phyloP scores from a whole-genome alignment of 1,140 invertebrate genomes.

The Temnothorax nylanderi region DNA sequence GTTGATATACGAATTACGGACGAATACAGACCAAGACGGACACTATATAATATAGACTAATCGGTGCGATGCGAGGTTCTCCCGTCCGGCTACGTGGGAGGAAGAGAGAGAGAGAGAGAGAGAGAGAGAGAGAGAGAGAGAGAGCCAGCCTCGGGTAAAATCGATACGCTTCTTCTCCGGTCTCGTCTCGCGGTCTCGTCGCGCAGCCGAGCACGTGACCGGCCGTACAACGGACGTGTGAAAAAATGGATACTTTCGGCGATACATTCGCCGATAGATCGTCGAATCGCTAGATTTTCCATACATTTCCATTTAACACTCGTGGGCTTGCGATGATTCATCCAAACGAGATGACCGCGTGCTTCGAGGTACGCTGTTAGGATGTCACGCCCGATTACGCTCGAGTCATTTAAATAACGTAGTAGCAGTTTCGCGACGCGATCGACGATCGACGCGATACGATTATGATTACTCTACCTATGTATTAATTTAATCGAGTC shows the following conservation, averaged over 20 bases:
- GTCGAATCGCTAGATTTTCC: neutral
- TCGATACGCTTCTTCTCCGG: conserved; percentile 64
- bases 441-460: neutral
- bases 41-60: neutral
- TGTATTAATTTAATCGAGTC: neutral
- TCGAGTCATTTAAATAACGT: conserved; percentile 11
- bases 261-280: neutral
- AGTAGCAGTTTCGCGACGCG: neutral
- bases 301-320: neutral
- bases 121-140: neutral
- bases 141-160: conserved; percentile 51
- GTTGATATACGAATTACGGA: neutral
- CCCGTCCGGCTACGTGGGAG: neutral
- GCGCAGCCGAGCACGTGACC: conserved; percentile 41
- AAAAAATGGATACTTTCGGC: neutral
- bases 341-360: neutral
- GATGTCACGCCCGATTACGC: neutral
- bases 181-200: conserved; percentile 23
- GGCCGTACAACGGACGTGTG: conserved; percentile 32
- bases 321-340: conserved; percentile 24
- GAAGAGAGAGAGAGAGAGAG: neutral
- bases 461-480: neutral
- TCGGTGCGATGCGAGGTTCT: neutral
- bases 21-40: neutral
- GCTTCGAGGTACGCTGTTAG: neutral